phyloP scores from a whole-genome alignment of 2,113 vertebrate genomes.

The Hydrolagus affinis region DNA sequence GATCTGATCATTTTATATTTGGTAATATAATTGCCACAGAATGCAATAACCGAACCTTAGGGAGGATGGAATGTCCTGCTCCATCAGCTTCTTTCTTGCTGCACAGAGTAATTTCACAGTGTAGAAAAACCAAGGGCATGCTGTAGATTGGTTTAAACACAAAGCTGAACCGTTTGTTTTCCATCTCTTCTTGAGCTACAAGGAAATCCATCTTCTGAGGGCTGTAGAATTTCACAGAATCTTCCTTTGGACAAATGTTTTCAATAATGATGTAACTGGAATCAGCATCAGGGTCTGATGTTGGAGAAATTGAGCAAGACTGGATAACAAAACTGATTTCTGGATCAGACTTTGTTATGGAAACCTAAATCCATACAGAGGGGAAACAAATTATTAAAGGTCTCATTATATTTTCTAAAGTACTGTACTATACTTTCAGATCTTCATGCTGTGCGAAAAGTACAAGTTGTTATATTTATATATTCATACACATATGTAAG shows the following conservation, averaged over 20 bases:
- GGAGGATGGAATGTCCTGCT: slow-evolving; percentile 61
- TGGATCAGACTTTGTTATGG: slow-evolving; percentile 67
- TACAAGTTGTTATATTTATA: too few relatives aligned
- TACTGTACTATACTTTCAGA: background rate
- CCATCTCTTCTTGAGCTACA: slow-evolving; percentile 46
- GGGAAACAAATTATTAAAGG: background rate
- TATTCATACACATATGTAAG: too few relatives aligned
- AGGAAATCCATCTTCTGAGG: slow-evolving; percentile 51
- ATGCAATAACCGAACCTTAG: slow-evolving; percentile 56
- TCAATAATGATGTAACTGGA: slow-evolving; percentile 78
- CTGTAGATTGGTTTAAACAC: slow-evolving; percentile 74
- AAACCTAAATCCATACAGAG: slow-evolving; percentile 55
- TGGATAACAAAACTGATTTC: slow-evolving; percentile 79
- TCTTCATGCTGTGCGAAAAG: too few relatives aligned
- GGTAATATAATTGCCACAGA: background rate
- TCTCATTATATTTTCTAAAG: background rate
- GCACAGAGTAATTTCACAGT: slow-evolving; percentile 82
- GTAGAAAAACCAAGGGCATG: slow-evolving; percentile 72
- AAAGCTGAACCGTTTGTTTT: slow-evolving; percentile 82
- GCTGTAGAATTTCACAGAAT: slow-evolving; percentile 68
- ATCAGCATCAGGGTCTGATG: slow-evolving; percentile 58
- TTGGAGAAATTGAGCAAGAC: slow-evolving; percentile 74
- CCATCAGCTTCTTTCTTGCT: slow-evolving; percentile 50
- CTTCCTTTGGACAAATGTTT: slow-evolving; percentile 84
- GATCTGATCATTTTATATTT: background rate